Evolutionary conservation across 2,113 vertebrate species (phyloP).

Genomic region (Neotoma lepida): DNA sequence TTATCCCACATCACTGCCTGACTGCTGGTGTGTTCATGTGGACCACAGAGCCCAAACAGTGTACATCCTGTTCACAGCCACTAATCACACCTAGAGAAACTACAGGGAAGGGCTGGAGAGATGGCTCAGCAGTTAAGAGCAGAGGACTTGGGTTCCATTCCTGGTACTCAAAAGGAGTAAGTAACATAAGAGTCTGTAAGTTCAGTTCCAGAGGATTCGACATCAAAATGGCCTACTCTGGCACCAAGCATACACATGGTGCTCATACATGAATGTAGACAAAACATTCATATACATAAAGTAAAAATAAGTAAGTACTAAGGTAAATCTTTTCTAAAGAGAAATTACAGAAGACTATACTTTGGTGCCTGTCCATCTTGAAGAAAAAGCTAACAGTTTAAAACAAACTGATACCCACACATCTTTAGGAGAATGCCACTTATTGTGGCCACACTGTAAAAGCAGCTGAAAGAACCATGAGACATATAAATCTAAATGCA

Average conservation of each 20-base stretch:
- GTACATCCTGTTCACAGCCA: not conserved
- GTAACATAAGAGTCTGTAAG: no score
- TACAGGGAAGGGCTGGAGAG: not conserved
- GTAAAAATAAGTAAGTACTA: no score
- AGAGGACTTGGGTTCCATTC: not conserved
- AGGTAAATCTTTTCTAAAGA: no score
- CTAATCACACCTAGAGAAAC: not conserved
- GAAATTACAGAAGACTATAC: no score
- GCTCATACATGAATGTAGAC: no score
- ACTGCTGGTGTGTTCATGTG: not conserved
- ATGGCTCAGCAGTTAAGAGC: not conserved
- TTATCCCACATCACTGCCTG: not conserved
- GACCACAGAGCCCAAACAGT: not conserved
- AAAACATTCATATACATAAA: no score
- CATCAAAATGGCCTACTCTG: no score
- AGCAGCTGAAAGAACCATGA: not conserved
- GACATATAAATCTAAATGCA: not conserved
- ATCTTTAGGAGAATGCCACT: not conserved
- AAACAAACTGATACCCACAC: not conserved
- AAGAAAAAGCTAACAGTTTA: no score
- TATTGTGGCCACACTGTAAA: not conserved
- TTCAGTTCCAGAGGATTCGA: no score
- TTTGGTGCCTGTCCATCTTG: no score
- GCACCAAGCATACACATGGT: no score
- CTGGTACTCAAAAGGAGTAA: no score